phyloP scores from a whole-genome alignment of 2,888 invertebrate genomes.

The Eupithecia insigniata region DNA sequence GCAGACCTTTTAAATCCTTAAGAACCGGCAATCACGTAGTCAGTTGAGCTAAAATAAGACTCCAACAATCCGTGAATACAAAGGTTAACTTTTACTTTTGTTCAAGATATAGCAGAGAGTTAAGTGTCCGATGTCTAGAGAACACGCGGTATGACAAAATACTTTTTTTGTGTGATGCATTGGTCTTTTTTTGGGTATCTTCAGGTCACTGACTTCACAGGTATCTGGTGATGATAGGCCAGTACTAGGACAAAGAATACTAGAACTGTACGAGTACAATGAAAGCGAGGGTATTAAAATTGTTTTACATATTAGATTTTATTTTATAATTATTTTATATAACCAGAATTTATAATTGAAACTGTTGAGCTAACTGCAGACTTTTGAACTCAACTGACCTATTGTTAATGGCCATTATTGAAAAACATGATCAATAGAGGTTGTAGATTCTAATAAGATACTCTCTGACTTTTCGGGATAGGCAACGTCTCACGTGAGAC shows the following conservation, averaged over 20 bases:
- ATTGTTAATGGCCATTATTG: too few species aligned
- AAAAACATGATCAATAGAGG: too few species aligned
- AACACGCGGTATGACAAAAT: constrained; percentile 5
- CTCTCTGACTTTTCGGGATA: too few species aligned
- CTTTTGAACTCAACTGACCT: too few species aligned
- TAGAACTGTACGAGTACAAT: not conserved
- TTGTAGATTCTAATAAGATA: too few species aligned
- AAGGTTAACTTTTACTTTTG: constrained; percentile 22
- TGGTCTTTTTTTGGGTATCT: not conserved
- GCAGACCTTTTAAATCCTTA: constrained; percentile 11
- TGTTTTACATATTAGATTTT: too few species aligned
- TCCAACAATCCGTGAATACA: constrained; percentile 8
- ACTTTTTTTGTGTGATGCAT: not conserved
- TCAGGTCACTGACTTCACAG: not conserved
- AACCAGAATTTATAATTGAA: too few species aligned
- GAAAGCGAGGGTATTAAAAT: too few species aligned
- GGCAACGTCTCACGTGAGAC: too few species aligned
- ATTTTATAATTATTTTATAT: too few species aligned
- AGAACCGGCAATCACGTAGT: constrained; percentile 2
- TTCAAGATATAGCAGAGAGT: constrained; percentile 10
- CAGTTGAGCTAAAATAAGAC: constrained; percentile 9
- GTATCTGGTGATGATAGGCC: not conserved
- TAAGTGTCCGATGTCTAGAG: constrained; percentile 9
- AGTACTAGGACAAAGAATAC: not conserved
- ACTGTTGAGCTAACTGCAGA: too few species aligned